Percentiles rank a stretch among this genome's conserved stretches.
Conservation (phyloP, 2,797 vertebrate genomes). For the Rachycentron canadum region DNA sequence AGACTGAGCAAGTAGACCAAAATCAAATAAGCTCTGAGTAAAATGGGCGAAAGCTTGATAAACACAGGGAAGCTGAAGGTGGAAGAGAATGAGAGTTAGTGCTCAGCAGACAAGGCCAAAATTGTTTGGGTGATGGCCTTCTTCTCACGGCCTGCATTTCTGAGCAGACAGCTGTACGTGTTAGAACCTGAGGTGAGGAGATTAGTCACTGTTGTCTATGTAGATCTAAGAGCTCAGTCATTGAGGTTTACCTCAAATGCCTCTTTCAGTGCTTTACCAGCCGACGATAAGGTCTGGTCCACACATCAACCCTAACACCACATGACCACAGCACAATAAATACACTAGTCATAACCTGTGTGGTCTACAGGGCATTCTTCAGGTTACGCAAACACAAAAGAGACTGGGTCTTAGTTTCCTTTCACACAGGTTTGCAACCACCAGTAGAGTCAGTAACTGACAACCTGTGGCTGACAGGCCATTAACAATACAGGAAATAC, state of each 20-base stretch:
- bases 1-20: conserved; percentile 16
- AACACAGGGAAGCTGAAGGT: conserved; percentile 46
- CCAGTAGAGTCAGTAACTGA: background rate
- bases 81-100: conserved; percentile 6
- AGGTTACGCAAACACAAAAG: background rate
- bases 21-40: conserved; percentile 37
- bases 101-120: background rate
- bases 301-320: conserved; percentile 10
- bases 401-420: conserved; percentile 1
- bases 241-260: background rate
- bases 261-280: background rate
- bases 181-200: conserved; percentile 40
- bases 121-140: conserved; percentile 19
- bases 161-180: conserved; percentile 42
- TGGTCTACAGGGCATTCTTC: background rate
- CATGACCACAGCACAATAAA: background rate
- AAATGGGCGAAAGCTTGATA: conserved; percentile 46
- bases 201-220: conserved; percentile 46
- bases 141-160: conserved; percentile 48
- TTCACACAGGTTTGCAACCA: background rate
- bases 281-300: background rate
- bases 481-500: background rate
- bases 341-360: background rate
- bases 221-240: conserved; percentile 35
- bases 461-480: background rate